A percentile compares a stretch with the other conserved stretches of the same genome.
phyloP scores from a whole-genome alignment of 2,888 invertebrate species.

The Octonoba sinensis region DNA sequence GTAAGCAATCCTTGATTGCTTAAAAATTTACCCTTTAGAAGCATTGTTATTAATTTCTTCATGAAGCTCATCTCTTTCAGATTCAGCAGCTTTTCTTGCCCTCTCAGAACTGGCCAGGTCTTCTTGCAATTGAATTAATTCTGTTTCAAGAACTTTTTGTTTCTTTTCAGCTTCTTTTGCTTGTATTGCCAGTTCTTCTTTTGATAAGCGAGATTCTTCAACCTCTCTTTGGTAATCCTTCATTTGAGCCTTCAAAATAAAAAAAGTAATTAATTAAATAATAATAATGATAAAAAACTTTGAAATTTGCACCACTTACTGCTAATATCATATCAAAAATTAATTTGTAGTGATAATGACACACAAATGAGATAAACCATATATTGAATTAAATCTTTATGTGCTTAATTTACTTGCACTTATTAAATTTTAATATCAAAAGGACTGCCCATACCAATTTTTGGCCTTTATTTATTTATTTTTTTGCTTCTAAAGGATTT shows the following conservation, averaged over 20 bases:
- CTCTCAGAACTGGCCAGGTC: conserved; percentile 90
- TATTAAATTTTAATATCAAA: too few relatives aligned
- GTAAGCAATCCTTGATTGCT: neutral
- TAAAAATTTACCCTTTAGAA: conserved; percentile 71
- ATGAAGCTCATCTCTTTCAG: conserved; percentile 93
- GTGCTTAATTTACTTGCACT: too few relatives aligned
- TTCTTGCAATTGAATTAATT: conserved; percentile 87
- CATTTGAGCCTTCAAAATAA: conserved; percentile 77
- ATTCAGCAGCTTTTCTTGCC: conserved; percentile 86
- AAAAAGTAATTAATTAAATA: conserved; percentile 8
- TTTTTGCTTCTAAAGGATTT: too few relatives aligned
- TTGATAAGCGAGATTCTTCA: conserved; percentile 86
- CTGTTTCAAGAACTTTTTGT: conserved; percentile 91
- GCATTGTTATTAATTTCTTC: conserved; percentile 90
- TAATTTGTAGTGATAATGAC: too few relatives aligned
- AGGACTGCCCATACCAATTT: too few relatives aligned
- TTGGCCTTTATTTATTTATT: too few relatives aligned
- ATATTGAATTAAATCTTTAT: too few relatives aligned
- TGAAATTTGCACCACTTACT: neutral
- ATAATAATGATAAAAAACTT: neutral
- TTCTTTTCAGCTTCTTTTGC: conserved; percentile 90
- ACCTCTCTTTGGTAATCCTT: conserved; percentile 92
- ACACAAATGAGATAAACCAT: too few relatives aligned
- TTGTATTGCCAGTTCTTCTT: conserved; percentile 84
- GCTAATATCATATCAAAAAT: neutral